These are phyloP conservation scores for Actinia equina DNA, from an alignment of 64 coral and sea anemone species.

Conservation along the genomic window DNA sequence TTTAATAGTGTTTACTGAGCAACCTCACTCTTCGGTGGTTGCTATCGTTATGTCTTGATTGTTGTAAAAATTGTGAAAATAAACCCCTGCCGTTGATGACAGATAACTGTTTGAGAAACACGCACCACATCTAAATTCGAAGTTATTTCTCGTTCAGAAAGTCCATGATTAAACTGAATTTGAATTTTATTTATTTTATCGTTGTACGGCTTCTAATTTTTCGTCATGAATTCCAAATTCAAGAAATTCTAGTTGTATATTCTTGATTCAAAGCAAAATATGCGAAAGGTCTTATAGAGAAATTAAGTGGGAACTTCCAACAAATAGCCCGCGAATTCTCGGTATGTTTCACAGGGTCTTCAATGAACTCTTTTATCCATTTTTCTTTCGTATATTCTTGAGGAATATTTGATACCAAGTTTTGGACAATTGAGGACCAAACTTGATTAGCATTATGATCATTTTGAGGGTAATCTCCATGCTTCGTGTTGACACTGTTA, in stretches of 20 bases:
- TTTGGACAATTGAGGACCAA: constrained; percentile 43
- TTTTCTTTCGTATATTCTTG: background rate
- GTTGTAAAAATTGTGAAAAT: no score
- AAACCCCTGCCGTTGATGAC: no score
- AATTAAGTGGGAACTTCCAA: constrained; percentile 8
- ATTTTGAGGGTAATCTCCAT: constrained; percentile 44
- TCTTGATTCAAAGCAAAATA: constrained; percentile 25
- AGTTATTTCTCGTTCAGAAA: no score
- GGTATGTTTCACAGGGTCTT: constrained; percentile 37
- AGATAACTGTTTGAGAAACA: no score
- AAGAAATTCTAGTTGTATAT: background rate
- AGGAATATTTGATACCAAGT: constrained; percentile 6
- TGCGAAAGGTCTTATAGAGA: constrained; percentile 24
- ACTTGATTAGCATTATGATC: constrained; percentile 8
- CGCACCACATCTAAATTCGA: no score
- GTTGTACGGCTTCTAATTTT: no score
- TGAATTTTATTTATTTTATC: no score
- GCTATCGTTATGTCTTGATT: no score
- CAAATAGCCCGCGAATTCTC: constrained; percentile 49
- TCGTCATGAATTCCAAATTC: no score
- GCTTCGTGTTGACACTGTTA: constrained; percentile 10
- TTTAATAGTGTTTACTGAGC: no score
- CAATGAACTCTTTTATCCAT: constrained; percentile 30
- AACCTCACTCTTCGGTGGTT: no score
- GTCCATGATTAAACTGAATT: no score